Evolutionary conservation across 1,140 invertebrate genomes (phyloP), one percentile per base, ranked within the genome.

Genomic region (Drepana arcuata): DNA sequence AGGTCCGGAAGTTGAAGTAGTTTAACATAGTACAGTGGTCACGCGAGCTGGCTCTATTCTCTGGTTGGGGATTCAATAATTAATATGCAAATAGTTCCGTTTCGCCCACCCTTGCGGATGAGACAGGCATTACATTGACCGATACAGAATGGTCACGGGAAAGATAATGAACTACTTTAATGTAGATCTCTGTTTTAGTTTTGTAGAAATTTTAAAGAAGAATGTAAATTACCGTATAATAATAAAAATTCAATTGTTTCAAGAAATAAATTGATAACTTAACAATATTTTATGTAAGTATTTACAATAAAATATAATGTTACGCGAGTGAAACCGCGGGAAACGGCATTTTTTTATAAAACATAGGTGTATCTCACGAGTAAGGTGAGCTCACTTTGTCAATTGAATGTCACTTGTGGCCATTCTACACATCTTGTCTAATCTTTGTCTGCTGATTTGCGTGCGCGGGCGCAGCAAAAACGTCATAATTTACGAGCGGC

Each of bases 41-140:
- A 73, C 69, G 60, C 67, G 55, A 73, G 41, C 55, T 26, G 35
- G 26, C 23, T 27, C 50, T 47, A 48, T 39, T 56, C 57, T 54
- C 48, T 54, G 51, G 51, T 42, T 54, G 34, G 39, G 46, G 59
- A 54, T 59, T 67, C 63, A 46, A 65, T 73, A 64, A 73, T 73
- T 68, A 73, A 70, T 73, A 73, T 73, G 69, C 61, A 70, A 73
- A 73, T 73, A 60, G 59, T 54, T 48, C 52, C 42, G 54, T 48
- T 57, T 68, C 63, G 54, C 63, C 61, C 62, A 62, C 57, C 64
- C 61, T 57, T 34, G 51, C 37, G 52, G 53, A 69, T 58, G 68
- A 69, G 63, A 69, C 53, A 51, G 24, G 55, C 57, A 54, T 68
- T n/a, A n/a, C n/a, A n/a, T n/a, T n/a, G n/a, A n/a, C n/a, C n/a